A percentile compares a stretch with the other conserved stretches of the same genome.
Conservation (phyloP, 1,140 invertebrate species). For the Micrasema longulum region DNA sequence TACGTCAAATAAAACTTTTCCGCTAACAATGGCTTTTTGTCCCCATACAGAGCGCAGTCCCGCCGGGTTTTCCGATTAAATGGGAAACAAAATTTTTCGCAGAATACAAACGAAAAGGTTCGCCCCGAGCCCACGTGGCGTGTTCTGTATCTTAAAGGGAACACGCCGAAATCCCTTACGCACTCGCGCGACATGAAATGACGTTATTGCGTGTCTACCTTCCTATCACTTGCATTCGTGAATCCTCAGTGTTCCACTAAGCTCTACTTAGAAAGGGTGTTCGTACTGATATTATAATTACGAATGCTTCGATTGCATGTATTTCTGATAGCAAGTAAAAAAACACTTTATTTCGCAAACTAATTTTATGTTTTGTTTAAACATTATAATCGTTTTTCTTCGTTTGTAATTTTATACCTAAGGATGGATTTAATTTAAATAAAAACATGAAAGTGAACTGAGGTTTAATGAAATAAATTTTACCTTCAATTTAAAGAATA, state of each 20-base stretch:
- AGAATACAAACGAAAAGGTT: slow-evolving; percentile 23
- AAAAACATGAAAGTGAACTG: too few species aligned
- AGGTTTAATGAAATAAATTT: too few species aligned
- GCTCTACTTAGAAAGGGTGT: neutral
- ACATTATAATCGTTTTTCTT: too few species aligned
- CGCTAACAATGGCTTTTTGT: slow-evolving; percentile 50
- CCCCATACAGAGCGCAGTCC: slow-evolving; percentile 38
- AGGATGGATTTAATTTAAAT: too few species aligned
- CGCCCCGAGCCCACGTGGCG: slow-evolving; percentile 12
- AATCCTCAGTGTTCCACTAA: too few species aligned
- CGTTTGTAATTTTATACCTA: too few species aligned
- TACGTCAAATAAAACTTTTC: slow-evolving; percentile 43
- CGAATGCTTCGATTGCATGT: neutral
- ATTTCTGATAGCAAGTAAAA: slow-evolving; percentile 1
- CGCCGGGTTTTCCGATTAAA: slow-evolving; percentile 51
- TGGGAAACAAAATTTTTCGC: slow-evolving; percentile 45
- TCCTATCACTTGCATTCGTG: slow-evolving; percentile 7
- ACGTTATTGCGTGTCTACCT: slow-evolving; percentile 33
- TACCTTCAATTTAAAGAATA: too few species aligned
- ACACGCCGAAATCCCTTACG: neutral
- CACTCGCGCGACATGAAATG: slow-evolving; percentile 33
- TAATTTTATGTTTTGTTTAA: neutral
- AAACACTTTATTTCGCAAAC: neutral
- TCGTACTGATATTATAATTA: neutral
- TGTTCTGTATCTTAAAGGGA: slow-evolving; percentile 19